Conservation (phyloP, 2,888 invertebrate genomes). For the Drosophila paramelanica region DNA sequence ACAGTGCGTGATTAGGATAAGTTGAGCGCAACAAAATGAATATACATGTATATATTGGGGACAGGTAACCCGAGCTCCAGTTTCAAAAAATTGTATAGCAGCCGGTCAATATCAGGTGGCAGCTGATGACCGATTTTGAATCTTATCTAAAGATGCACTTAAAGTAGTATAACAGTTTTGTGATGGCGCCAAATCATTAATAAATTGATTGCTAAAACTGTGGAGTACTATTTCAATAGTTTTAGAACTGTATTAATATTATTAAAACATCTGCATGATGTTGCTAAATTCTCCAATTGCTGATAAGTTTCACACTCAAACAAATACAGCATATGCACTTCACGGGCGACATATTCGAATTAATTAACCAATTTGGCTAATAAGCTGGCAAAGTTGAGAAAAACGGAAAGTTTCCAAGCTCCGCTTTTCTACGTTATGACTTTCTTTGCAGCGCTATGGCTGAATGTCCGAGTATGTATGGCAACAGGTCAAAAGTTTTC, state of each 20-base stretch:
- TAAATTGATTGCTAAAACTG: neutral
- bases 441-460: neutral
- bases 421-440: neutral
- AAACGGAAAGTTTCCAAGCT: constrained; percentile 29
- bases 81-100: neutral
- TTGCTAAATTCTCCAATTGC: neutral
- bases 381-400: constrained; percentile 53
- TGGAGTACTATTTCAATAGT: neutral
- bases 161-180: neutral
- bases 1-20: constrained; percentile 25
- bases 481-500: constrained; percentile 71
- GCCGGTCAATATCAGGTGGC: neutral
- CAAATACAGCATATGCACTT: constrained; percentile 2
- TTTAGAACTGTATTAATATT: neutral
- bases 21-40: constrained; percentile 14
- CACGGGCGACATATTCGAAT: constrained; percentile 52
- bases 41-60: neutral
- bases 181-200: neutral
- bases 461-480: constrained; percentile 28
- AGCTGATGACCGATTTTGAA: neutral
- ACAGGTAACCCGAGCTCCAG: neutral
- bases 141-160: too few species aligned
- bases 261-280: neutral
- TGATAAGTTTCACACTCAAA: neutral
- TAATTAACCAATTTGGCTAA: constrained; percentile 69